phyloP scores from a whole-genome alignment of 35 echinoderm and acorn worm genomes.

The Hemicentrotus pulcherrimus region DNA sequence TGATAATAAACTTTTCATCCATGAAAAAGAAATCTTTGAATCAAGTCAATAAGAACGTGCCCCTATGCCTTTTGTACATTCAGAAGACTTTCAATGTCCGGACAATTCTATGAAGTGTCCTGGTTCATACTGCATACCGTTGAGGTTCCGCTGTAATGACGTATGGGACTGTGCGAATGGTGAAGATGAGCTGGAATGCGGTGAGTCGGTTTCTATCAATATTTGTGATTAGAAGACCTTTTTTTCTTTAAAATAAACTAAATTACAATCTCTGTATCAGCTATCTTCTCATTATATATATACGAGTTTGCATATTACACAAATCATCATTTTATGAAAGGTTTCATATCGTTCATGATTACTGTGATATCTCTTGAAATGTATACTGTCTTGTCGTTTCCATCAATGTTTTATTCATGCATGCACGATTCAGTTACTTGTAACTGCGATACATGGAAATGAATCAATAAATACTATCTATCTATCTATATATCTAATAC shows the following conservation, averaged over 20 bases:
- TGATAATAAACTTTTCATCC: too few species aligned
- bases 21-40: too few species aligned
- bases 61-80: not conserved
- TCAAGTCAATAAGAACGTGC: too few species aligned
- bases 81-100: constrained; percentile 68
- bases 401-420: too few species aligned
- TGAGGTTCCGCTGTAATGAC: constrained; percentile 59
- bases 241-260: too few species aligned
- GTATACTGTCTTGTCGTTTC: too few species aligned
- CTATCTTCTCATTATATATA: not conserved
- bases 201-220: too few species aligned
- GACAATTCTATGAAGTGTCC: constrained; percentile 69
- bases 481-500: too few species aligned
- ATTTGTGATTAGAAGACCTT: not conserved
- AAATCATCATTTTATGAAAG: not conserved
- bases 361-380: too few species aligned
- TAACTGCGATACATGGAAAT: too few species aligned
- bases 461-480: too few species aligned
- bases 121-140: constrained; percentile 72
- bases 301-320: not conserved
- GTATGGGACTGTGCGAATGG: constrained; percentile 55
- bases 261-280: not conserved
- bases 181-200: constrained; percentile 69
- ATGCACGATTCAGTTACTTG: too few species aligned
- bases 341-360: not conserved